A percentile compares a stretch with the other conserved stretches of the same genome.
phyloP scores from a whole-genome alignment of 2,113 vertebrate genomes.

The Phalacrocorax brasilianus region DNA sequence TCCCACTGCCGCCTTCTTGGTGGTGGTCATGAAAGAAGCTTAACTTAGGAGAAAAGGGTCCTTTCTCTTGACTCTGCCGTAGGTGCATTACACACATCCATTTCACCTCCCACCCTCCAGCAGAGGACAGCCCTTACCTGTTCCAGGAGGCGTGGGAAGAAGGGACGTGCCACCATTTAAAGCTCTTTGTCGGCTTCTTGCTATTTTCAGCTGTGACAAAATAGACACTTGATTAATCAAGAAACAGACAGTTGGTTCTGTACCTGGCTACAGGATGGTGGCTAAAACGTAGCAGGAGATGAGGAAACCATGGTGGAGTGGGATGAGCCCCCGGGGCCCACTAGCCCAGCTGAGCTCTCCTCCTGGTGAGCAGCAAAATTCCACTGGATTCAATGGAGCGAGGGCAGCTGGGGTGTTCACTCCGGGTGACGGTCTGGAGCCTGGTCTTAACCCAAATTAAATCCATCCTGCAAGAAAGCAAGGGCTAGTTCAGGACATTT shows the following conservation, averaged over 20 bases:
- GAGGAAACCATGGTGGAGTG: neutral
- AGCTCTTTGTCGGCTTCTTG: neutral
- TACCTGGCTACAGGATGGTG: neutral
- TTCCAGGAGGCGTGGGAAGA: neutral
- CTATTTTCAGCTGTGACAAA: neutral
- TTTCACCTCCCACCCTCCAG: neutral
- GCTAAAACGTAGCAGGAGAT: neutral
- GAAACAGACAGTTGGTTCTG: neutral
- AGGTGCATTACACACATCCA: neutral
- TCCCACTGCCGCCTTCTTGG: neutral
- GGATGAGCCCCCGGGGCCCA: neutral
- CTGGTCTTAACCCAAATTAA: neutral
- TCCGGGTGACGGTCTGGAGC: neutral
- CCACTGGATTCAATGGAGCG: neutral
- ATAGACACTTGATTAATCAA: neutral
- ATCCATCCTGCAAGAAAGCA: constrained; percentile 40
- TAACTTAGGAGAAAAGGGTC: neutral
- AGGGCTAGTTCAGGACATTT: constrained; percentile 52
- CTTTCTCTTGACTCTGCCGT: neutral
- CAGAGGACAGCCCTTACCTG: neutral
- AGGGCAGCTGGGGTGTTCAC: neutral
- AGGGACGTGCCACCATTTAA: neutral
- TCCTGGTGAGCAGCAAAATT: neutral
- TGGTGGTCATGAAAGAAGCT: neutral
- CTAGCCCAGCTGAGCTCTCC: neutral